Base-by-base conservation (phyloP, 1,140 invertebrate species). In the Platyscapa corneri region DNA sequence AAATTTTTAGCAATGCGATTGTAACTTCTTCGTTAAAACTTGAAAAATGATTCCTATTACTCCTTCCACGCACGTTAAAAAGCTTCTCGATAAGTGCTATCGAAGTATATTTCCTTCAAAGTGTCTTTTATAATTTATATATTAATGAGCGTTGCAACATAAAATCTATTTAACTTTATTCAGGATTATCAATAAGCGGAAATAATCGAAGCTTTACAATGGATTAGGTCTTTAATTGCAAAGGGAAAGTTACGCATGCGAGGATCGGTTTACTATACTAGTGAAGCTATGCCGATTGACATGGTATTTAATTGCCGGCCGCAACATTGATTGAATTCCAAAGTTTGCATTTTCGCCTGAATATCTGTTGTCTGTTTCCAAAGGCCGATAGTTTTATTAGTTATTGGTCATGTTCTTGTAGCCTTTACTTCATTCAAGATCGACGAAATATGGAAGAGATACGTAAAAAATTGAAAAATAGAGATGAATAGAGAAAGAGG, bases 11-110 rank as follows among this genome's bases (percentile, higher is more conserved):
- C 23, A 18, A 53, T 27, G 76, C 76, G 53, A 14, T 18, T 78
- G 30, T 20, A 37, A 78, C 49, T 65, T n/a, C n/a, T n/a, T 65
- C 56, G 46, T 81, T 81, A 81, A 81, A 81, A 70, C 23, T 60
- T 60, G 42, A 81, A 81, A 81, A 42, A 81, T 27, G 16, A 7
- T 10, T 39, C 56, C 23, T 74, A 23, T 3, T 27, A 60, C 56
- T 60, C 10, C 10, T 7, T 27, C 23, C 27, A 27, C 2, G 10
- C 27, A 60, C 56, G 23, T 60, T 27, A 3, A 27, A 60, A 60
- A 3, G 3, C 2, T 60, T 60, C 56, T 60, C 20, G 3, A 27
- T 27, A 27, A 60, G 23, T 53, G 16, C 18, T 16, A 27, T 60
- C 56, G 27, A 27, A 27, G 56, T 60, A 10, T 23, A 60, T 60